Conservation (phyloP, 1,140 invertebrate genomes). For the Sipha flava region DNA sequence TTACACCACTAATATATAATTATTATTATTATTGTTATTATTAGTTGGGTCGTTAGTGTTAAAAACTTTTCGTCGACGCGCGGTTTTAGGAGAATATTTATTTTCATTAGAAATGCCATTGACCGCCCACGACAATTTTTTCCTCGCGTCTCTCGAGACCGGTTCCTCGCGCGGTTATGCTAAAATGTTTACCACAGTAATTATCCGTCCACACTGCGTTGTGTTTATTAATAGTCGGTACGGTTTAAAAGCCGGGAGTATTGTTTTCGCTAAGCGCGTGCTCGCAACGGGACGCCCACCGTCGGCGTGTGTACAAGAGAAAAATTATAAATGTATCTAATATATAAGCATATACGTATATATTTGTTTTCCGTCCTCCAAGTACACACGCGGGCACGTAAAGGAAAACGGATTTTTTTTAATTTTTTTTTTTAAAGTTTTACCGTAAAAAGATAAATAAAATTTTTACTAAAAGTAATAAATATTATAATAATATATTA, state of each 20-base stretch:
- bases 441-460: too few species aligned
- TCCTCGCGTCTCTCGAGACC: neutral
- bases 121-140: slow-evolving; percentile 23
- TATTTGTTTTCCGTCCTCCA: too few species aligned
- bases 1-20: too few species aligned
- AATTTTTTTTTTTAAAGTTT: too few species aligned
- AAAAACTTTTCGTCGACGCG: neutral
- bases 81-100: neutral
- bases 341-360: neutral
- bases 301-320: neutral
- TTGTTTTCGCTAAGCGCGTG: slow-evolving; percentile 16
- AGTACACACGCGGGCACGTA: neutral
- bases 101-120: slow-evolving; percentile 3
- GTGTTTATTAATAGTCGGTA: slow-evolving; percentile 25
- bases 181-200: slow-evolving; percentile 29
- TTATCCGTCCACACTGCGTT: slow-evolving; percentile 9
- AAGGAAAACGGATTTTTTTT: too few species aligned
- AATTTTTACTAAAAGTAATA: too few species aligned
- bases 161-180: slow-evolving; percentile 21
- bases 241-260: slow-evolving; percentile 10
- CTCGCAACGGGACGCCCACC: slow-evolving; percentile 16
- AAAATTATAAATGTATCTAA: neutral
- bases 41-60: neutral
- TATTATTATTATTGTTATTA: too few species aligned
- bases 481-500: too few species aligned